phyloP scores from a whole-genome alignment of 2,888 invertebrate species.

The Synergus umbraculus region DNA sequence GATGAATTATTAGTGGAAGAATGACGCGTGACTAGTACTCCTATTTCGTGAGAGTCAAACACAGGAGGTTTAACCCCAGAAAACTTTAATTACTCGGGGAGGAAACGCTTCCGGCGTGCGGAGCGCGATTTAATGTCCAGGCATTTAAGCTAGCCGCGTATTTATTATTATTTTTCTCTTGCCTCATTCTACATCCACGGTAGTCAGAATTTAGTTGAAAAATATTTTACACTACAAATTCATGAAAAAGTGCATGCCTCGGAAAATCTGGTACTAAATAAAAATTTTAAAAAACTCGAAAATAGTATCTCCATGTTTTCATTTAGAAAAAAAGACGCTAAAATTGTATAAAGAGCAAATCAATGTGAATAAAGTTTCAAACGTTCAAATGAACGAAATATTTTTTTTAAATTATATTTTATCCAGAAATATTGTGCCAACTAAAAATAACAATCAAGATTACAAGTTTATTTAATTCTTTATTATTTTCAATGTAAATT shows the following conservation, averaged over 20 bases:
- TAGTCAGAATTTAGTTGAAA: constrained; percentile 21
- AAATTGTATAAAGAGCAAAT: not conserved
- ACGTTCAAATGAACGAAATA: no score
- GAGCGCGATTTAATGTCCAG: constrained; percentile 37
- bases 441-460: no score
- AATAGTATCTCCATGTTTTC: not conserved
- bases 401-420: no score
- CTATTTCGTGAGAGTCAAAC: constrained; percentile 31
- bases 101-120: constrained; percentile 27
- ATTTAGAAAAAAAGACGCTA: no score
- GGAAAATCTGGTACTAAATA: not conserved
- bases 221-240: not conserved
- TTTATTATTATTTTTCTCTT: constrained; percentile 33
- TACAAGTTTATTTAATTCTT: no score
- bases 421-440: no score
- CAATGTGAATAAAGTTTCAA: no score
- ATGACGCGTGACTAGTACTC: constrained; percentile 30
- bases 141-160: constrained; percentile 37
- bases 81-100: constrained; percentile 39
- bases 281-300: not conserved
- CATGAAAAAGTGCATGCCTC: not conserved
- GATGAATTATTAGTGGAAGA: constrained; percentile 29
- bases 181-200: constrained; percentile 12
- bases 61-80: constrained; percentile 21
- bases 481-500: no score